Evolutionary conservation across 23 tunicate genomes (phyloP), one percentile per base, ranked within the genome.

Genomic region (Ascidia mentula): DNA sequence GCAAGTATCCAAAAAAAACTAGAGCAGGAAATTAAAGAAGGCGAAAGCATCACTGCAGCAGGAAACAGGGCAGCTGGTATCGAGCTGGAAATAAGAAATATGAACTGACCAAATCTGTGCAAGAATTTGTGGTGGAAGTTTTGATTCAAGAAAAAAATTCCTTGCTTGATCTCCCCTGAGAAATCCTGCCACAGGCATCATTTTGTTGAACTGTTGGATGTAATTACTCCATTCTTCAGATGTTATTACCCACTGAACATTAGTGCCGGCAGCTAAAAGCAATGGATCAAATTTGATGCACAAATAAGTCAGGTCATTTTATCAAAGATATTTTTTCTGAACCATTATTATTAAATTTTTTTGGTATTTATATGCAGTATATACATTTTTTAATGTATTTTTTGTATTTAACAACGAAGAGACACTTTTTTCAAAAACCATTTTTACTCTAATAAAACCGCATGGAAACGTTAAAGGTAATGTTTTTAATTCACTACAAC

Each of bases 121-220:
- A 37, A 95, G 79, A 7, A 86, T 40, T 30, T 60, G 84, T 20
- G 86, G 80, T 34, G 96, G 92, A 18, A 95, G 78, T 28, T 83
- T 90, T 1, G 96, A 95, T 75, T 86, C 88, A 17, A 95, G 74
- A 40, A 95, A 90, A 30, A 89, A 86, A 45, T 87, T 79, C 71
- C 89, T 59, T 0, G 95, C 96, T 90, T 88, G 98, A 73, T 93
- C 90, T 18, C 93, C 92, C 36, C 90, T 34, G 12, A 93, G 77
- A 79, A 87, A 93, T 6, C 98, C 98, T 78, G 76, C 76, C 0
- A 84, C 84, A n/a, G 92, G 92, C 31, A 46, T 60, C 78, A 93
- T 18, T 37, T 84, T 85, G 40, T 93, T 78, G 76, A 93, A 93
- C 74, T 88, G 92, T 28, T 72, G 40, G 45, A 84, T 92, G 80